Conservation (phyloP, 2,888 invertebrate species). For the Eupithecia dodoneata region DNA sequence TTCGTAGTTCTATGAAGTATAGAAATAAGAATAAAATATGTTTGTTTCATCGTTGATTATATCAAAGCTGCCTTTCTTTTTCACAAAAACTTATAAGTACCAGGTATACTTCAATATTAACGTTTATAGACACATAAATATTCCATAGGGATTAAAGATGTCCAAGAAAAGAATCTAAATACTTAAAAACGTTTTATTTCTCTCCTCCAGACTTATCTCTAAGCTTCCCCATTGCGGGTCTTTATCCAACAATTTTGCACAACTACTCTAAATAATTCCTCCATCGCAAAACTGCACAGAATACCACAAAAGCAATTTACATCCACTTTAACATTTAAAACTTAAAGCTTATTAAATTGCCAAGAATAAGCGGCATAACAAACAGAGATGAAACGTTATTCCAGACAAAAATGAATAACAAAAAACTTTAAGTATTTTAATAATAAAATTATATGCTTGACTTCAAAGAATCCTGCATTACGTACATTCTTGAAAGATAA, state of each 20-base stretch:
- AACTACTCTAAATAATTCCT: conserved; percentile 6
- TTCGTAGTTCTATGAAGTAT: neutral
- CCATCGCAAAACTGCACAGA: conserved; percentile 1
- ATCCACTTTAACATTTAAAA: conserved; percentile 16
- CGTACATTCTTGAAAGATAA: conserved; percentile 28
- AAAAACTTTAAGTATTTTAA: conserved; percentile 37
- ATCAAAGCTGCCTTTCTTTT: neutral
- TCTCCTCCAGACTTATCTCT: neutral
- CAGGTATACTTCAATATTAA: neutral
- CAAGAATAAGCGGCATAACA: conserved; percentile 22
- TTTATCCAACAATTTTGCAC: neutral
- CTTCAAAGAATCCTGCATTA: conserved; percentile 29
- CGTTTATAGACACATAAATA: neutral
- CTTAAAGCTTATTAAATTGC: conserved; percentile 25
- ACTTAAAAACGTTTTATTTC: neutral
- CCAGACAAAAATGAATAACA: conserved; percentile 24
- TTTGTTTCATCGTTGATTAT: neutral
- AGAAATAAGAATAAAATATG: neutral
- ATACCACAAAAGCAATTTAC: conserved; percentile 19
- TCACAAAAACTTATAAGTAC: neutral
- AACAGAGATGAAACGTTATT: conserved; percentile 30
- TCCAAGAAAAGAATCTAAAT: neutral
- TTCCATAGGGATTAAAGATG: neutral
- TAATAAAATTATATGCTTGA: conserved; percentile 32
- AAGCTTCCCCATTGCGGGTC: neutral